Evolutionary conservation across 1,140 invertebrate genomes (phyloP).

Genomic region (Brachionus calyciflorus): DNA sequence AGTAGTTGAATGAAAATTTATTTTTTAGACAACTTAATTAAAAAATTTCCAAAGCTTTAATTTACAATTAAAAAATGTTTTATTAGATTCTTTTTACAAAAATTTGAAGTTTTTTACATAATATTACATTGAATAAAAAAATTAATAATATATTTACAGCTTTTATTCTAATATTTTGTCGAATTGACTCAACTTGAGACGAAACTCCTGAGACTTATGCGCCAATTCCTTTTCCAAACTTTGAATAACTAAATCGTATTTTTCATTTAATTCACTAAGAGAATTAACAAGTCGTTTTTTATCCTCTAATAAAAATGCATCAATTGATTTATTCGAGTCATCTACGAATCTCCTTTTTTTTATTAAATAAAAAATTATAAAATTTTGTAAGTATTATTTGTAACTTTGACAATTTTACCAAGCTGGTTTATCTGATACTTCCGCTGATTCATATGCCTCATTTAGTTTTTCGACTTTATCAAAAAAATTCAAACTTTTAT

Average conservation of each 20-base stretch:
- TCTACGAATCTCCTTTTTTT: slow-evolving; percentile 1
- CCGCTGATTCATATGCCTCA: neutral
- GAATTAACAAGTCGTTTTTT: slow-evolving; percentile 5
- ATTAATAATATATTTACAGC: too few species aligned
- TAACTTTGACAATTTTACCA: neutral
- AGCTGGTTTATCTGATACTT: neutral
- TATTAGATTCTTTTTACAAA: too few species aligned
- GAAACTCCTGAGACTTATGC: slow-evolving; percentile 12
- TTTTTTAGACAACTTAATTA: too few species aligned
- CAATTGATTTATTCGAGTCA: slow-evolving; percentile 26
- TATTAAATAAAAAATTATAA: too few species aligned
- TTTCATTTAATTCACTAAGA: neutral
- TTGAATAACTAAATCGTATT: neutral
- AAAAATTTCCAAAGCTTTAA: neutral
- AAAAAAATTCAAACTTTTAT: slow-evolving; percentile 20
- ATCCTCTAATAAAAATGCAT: neutral
- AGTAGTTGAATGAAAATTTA: too few species aligned
- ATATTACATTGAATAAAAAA: too few species aligned
- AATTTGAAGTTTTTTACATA: too few species aligned
- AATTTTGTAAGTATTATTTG: neutral
- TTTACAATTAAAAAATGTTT: too few species aligned
- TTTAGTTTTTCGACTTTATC: slow-evolving; percentile 29
- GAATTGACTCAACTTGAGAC: neutral
- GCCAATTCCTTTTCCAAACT: neutral
- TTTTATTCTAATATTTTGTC: neutral